Percentiles rank a stretch among this genome's conserved stretches.
Conservation (phyloP, 2,888 invertebrate species). For the Acronicta leporina region DNA sequence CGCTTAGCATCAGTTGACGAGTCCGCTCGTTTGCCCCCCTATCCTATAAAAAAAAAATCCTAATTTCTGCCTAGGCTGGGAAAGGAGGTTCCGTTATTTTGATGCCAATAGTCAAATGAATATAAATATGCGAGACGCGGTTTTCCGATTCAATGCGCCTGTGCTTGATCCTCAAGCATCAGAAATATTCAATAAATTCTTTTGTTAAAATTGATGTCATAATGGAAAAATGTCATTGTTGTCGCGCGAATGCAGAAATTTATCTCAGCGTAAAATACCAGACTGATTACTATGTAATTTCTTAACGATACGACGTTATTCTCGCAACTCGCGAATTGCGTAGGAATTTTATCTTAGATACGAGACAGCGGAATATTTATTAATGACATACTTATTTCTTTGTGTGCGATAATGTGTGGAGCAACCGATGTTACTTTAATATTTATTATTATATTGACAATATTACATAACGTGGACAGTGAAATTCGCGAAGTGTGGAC, state of each 20-base stretch:
- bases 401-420: slow-evolving; percentile 63
- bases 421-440: slow-evolving; percentile 67
- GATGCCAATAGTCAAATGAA: too few species aligned
- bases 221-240: slow-evolving; percentile 53
- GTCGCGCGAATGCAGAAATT: slow-evolving; percentile 60
- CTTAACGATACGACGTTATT: slow-evolving; percentile 58
- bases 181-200: slow-evolving; percentile 21
- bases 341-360: slow-evolving; percentile 74
- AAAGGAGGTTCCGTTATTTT: too few species aligned
- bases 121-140: too few species aligned
- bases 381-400: slow-evolving; percentile 68
- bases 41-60: too few species aligned
- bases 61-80: too few species aligned
- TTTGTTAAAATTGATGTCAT: slow-evolving; percentile 58
- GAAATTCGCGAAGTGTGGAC: slow-evolving; percentile 61
- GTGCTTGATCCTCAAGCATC: slow-evolving; percentile 6
- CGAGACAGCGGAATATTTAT: slow-evolving; percentile 65
- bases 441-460: slow-evolving; percentile 72
- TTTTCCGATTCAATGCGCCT: not conserved
- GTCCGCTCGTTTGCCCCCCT: too few species aligned
- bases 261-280: slow-evolving; percentile 66
- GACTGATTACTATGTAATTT: slow-evolving; percentile 66
- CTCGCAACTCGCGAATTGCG: slow-evolving; percentile 64
- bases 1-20: too few species aligned
- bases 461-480: slow-evolving; percentile 68